Conservation (phyloP, 2,888 invertebrate species). For the Ormyrus pomaceus region DNA sequence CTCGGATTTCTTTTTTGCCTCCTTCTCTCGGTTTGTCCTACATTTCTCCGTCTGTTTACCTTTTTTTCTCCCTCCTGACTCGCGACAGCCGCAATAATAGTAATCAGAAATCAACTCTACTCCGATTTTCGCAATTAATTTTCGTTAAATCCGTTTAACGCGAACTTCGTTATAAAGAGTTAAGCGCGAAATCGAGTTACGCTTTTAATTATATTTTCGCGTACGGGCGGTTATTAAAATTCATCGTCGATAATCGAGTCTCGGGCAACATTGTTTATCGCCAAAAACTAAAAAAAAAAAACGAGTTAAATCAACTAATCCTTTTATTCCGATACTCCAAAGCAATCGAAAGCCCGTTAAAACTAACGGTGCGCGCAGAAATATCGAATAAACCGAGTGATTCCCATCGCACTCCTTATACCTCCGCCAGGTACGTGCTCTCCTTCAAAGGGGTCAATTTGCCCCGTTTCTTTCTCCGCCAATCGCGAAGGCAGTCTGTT, state of each 20-base stretch:
- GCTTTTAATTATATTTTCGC: too few species aligned
- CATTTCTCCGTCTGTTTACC: slow-evolving; percentile 52
- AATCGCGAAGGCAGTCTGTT: slow-evolving; percentile 45
- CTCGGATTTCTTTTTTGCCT: slow-evolving; percentile 39
- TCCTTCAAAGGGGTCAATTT: slow-evolving; percentile 63
- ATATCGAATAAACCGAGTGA: slow-evolving; percentile 28
- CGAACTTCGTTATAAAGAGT: neutral
- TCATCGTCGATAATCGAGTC: too few species aligned
- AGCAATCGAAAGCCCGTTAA: too few species aligned
- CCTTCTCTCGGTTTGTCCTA: slow-evolving; percentile 52
- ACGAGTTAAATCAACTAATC: too few species aligned
- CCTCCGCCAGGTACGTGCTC: slow-evolving; percentile 22
- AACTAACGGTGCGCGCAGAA: neutral
- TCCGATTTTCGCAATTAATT: slow-evolving; percentile 21
- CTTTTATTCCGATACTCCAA: too few species aligned
- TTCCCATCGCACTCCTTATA: slow-evolving; percentile 41
- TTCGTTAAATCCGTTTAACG: neutral
- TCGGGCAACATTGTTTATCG: too few species aligned
- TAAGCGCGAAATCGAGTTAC: too few species aligned
- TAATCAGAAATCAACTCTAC: slow-evolving; percentile 18
- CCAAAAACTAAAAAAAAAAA: too few species aligned
- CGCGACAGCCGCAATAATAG: slow-evolving; percentile 14
- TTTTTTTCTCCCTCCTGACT: neutral
- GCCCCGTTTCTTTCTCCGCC: slow-evolving; percentile 60
- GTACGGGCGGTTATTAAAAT: too few species aligned